Evolutionary conservation across 2,797 vertebrate species (phyloP).

Genomic region (Fistularia tabacaria): DNA sequence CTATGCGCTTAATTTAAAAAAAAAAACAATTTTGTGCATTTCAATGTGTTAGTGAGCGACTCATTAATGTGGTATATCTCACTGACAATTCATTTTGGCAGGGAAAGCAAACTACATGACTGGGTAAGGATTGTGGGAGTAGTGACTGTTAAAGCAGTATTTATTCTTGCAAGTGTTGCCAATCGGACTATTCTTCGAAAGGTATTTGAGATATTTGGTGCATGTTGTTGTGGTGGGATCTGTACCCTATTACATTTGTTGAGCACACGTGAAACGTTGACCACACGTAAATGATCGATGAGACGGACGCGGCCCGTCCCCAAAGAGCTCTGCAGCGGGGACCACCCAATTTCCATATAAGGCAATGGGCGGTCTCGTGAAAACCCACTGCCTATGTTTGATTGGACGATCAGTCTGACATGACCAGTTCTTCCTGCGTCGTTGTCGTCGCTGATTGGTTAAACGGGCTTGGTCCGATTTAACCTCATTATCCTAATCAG

Average conservation of each 20-base stretch:
- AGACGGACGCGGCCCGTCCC: background rate
- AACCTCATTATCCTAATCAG: constrained; percentile 73
- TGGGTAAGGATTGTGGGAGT: too few relatives aligned
- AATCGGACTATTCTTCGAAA: background rate
- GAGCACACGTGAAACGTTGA: constrained; percentile 11
- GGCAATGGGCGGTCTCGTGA: constrained; percentile 57
- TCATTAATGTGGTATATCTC: too few relatives aligned
- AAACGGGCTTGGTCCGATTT: constrained; percentile 73
- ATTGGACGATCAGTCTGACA: constrained; percentile 71
- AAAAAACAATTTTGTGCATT: too few relatives aligned
- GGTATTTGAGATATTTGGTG: background rate
- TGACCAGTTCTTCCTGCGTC: constrained; percentile 50
- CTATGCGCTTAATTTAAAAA: too few relatives aligned
- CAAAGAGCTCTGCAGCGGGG: background rate
- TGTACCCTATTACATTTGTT: background rate
- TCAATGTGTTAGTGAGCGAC: too few relatives aligned
- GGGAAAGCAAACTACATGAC: too few relatives aligned
- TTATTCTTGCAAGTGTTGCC: too few relatives aligned
- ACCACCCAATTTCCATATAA: constrained; percentile 47
- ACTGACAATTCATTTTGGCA: too few relatives aligned
- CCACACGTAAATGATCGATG: constrained; percentile 22
- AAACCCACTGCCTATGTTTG: constrained; percentile 25
- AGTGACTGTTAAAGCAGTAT: too few relatives aligned
- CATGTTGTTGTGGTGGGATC: background rate
- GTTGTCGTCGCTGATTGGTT: constrained; percentile 62